Evolutionary conservation across 2,888 invertebrate species (phyloP).

Genomic region (Blastobasis lacticolella): DNA sequence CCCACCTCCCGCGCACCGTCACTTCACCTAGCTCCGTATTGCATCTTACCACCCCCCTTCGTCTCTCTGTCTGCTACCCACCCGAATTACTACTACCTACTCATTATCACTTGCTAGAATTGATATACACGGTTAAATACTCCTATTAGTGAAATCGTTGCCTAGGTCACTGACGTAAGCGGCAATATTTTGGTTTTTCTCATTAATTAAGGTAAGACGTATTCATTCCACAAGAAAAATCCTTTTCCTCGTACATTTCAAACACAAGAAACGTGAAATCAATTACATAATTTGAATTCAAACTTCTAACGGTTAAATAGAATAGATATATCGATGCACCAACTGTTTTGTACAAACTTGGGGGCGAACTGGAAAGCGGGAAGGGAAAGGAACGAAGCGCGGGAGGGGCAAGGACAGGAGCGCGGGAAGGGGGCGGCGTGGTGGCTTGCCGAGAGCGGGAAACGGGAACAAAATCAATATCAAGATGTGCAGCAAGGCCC

Average conservation of each 20-base stretch:
- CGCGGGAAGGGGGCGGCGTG: slow-evolving; percentile 16
- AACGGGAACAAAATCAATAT: slow-evolving; percentile 44
- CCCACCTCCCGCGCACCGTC: slow-evolving; percentile 7
- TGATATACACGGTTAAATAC: too few species aligned
- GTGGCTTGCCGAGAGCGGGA: slow-evolving; percentile 27
- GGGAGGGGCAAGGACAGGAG: slow-evolving; percentile 20
- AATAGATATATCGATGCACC: slow-evolving; percentile 10
- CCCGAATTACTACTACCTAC: slow-evolving; percentile 12
- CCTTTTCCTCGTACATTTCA: too few species aligned
- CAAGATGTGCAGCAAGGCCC: slow-evolving; percentile 25
- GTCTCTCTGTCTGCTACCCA: slow-evolving; percentile 19
- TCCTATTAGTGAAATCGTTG: too few species aligned
- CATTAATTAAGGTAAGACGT: too few species aligned
- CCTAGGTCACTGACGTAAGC: too few species aligned
- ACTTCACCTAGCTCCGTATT: slow-evolving; percentile 11
- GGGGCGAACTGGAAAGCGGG: neutral
- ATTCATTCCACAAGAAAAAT: too few species aligned
- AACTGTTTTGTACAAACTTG: slow-evolving; percentile 39
- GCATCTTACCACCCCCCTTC: slow-evolving; percentile 17
- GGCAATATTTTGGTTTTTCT: too few species aligned
- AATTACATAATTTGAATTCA: too few species aligned
- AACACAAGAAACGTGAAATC: too few species aligned
- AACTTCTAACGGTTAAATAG: too few species aligned
- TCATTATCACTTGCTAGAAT: too few species aligned
- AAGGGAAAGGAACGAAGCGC: too few species aligned